Evolutionary conservation across 1,140 invertebrate genomes (phyloP), one percentile per base, ranked within the genome.

Genomic region (Anastatus disparis): DNA sequence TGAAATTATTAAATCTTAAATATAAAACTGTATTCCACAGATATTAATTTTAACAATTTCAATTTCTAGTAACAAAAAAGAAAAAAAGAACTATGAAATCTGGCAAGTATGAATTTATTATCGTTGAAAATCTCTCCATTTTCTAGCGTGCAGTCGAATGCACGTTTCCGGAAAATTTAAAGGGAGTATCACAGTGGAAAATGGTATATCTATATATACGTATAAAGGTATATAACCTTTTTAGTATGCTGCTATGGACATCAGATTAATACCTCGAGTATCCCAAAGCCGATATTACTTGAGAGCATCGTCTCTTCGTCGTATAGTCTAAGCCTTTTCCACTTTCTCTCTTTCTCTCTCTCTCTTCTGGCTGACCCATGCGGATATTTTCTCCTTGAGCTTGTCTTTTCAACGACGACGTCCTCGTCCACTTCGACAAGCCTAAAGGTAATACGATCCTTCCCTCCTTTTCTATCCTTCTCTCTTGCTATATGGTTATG

Each of bases 331-430:
- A 85, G 82, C 83, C 77, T 76, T 81, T 50, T 2, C 15, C 46
- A 17, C 22, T 27, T 9, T 8, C 52, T 12, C 52, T 17, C 20
- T 8, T 8, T 15, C 40, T 15, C 40, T 38, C 35, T 38, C n/a
- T 13, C 40, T 85, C 81, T 83, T 76, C 44, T n/a, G 81, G 84
- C 84, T 85, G 84, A 85, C 84, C 84, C 83, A 84, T 83, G 82
- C 84, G 84, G 83, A 85, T 84, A 84, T 83, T 85, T 84, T 82
- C 74, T 71, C 76, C n/a, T n/a, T n/a, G 42, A 31, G 44, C 12
- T 20, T n/a, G 20, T 26, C 44, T 56, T 22, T n/a, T n/a, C n/a
- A n/a, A n/a, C 44, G 35, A 29, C 40, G 59, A 64, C 31, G 31
- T 27, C 17, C 26, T 38, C 31, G n/a, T n/a, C 42, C 53, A 71